Evolutionary conservation across 2,888 invertebrate genomes (phyloP).

Genomic region (Lordiphosa andalusiaca): DNA sequence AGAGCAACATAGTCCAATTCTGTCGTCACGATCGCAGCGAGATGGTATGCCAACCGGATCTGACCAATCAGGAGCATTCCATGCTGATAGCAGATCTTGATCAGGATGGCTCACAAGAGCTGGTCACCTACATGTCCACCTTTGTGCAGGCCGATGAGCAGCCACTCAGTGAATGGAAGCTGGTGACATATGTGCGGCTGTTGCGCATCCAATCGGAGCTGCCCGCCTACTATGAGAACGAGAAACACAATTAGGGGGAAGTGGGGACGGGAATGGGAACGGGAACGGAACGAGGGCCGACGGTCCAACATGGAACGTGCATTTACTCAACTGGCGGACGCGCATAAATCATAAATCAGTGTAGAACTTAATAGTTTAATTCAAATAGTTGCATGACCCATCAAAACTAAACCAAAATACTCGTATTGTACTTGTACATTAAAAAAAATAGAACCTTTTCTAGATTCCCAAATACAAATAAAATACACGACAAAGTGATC

Average conservation of each 20-base stretch:
- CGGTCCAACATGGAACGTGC: constrained; percentile 24
- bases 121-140: constrained; percentile 88
- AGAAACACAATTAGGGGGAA: constrained; percentile 50
- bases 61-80: constrained; percentile 87
- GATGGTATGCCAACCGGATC: constrained; percentile 86
- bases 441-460: constrained; percentile 34
- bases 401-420: constrained; percentile 32
- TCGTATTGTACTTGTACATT: constrained; percentile 10
- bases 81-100: constrained; percentile 88
- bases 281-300: not conserved
- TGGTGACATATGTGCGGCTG: constrained; percentile 86
- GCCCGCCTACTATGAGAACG: constrained; percentile 84
- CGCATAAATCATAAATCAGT: constrained; percentile 21
- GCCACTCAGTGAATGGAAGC: constrained; percentile 81
- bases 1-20: constrained; percentile 88
- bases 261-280: no score
- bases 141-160: constrained; percentile 80
- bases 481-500: not conserved
- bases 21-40: constrained; percentile 81
- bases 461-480: constrained; percentile 24
- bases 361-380: constrained; percentile 46
- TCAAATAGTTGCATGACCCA: constrained; percentile 48
- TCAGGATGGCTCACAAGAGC: constrained; percentile 87
- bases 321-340: constrained; percentile 41
- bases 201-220: constrained; percentile 87